Base-by-base conservation (phyloP, 2,888 invertebrate species). In the Macrophya alboannulata region DNA sequence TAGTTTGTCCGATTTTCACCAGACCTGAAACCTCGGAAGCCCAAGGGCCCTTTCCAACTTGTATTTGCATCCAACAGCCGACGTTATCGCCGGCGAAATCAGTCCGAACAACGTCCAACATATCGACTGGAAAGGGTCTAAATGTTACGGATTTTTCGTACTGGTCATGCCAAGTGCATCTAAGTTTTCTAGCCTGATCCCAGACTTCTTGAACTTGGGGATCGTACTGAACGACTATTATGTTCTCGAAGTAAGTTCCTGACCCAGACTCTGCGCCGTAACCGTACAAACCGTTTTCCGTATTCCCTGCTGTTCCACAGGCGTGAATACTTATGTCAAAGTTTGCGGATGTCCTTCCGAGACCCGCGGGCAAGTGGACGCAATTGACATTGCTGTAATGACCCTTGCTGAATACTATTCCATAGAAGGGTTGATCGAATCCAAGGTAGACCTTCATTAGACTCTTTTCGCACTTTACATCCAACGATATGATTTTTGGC, bases 11-110 rank as follows among this genome's bases (percentile, higher is more conserved):
- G 85, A 98, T 98, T 94, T 98, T 98, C 0, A 98, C 98, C 79
- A 99, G 95, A 0, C 98, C 98, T 0, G 98, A 98, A 0, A 98
- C 98, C 94, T 98, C 98, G 0, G 98, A 98, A 12, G 98, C 98
- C 98, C 98, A 99, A 0, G 98, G 98, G 37, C 98, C 98, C 92
- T 98, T 98, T 65, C 98, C 98, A 4, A 98, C 98, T 95, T 99
- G 98, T 88, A 99, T 98, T 92, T 98, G 98, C 98, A 99, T 98
- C 98, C 98, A 99, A 94, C 98, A 98, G 25, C 98, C 98, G 2
- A 98, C 98, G 91, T 99, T 99, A 91, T 99, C 98, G 0, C 98
- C 98, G 86, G 98, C 98, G 89, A 99, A 99, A 91, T 98, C 98
- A 4, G 98, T 98, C 84, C 98, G 94, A n/a, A 98, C 98, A 5